Percentiles rank a stretch among this genome's conserved stretches.
phyloP scores from a whole-genome alignment of 2,888 invertebrate species.

The Drosophila subquinaria region DNA sequence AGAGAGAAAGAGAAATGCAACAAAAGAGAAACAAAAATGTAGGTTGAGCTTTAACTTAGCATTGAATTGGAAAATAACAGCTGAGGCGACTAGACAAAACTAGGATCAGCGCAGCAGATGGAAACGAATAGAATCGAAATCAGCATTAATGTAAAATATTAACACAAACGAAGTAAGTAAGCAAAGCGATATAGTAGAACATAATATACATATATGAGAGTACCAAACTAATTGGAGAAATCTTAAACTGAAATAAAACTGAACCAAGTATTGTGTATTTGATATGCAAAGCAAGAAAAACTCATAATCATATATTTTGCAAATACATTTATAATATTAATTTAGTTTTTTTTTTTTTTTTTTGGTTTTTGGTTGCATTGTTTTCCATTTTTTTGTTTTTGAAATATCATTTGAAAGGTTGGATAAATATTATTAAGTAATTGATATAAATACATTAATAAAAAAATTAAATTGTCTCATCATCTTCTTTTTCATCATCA shows the following conservation, averaged over 20 bases:
- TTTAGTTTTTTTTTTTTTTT: constrained; percentile 52
- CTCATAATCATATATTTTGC: constrained; percentile 83
- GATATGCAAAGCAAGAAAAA: constrained; percentile 77
- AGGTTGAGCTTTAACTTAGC: not conserved
- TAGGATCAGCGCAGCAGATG: constrained; percentile 27
- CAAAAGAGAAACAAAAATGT: not conserved
- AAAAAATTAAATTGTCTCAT: constrained; percentile 74
- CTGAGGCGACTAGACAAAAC: constrained; percentile 45
- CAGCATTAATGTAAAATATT: constrained; percentile 7
- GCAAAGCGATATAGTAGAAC: constrained; percentile 14
- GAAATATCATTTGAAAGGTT: constrained; percentile 80
- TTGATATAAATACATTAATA: constrained; percentile 80
- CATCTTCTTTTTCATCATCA: constrained; percentile 40
- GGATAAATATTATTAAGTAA: constrained; percentile 79
- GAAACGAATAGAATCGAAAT: not conserved
- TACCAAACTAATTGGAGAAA: constrained; percentile 21
- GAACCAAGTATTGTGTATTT: constrained; percentile 68
- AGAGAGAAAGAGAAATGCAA: constrained; percentile 5
- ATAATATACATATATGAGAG: not conserved
- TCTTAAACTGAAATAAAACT: constrained; percentile 43
- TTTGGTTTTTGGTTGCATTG: constrained; percentile 49
- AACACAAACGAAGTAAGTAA: not conserved
- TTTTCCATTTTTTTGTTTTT: constrained; percentile 47
- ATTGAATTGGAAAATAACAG: constrained; percentile 6
- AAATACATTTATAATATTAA: constrained; percentile 84